Evolutionary conservation across 2,797 vertebrate genomes (phyloP).

Genomic region (Phyllotis vaccarum): DNA sequence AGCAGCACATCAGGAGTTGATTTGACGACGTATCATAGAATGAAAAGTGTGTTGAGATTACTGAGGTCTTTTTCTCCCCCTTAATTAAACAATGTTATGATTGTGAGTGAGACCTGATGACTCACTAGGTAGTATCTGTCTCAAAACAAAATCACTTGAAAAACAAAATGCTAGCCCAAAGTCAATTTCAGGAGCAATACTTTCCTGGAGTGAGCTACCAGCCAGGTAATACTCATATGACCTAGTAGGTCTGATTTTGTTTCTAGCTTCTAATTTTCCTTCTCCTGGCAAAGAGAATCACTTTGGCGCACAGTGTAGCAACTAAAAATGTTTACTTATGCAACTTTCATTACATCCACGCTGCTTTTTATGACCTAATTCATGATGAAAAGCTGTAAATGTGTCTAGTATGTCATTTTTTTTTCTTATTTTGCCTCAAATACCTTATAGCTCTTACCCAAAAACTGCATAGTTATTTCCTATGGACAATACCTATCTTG

Average conservation of each 20-base stretch:
- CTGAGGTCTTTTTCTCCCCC: background rate
- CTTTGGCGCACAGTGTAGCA: background rate
- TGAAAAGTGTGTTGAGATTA: background rate
- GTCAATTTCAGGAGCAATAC: background rate
- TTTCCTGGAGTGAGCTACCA: background rate
- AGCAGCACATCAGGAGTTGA: background rate
- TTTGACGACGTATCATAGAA: constrained; percentile 16
- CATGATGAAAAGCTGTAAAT: constrained; percentile 8
- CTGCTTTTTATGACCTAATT: background rate
- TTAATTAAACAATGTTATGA: background rate
- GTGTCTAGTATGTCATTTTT: background rate
- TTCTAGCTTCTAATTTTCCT: background rate
- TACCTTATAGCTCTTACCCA: background rate
- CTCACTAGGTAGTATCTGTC: background rate
- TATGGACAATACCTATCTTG: background rate
- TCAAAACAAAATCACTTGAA: constrained; percentile 9
- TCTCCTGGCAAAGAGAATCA: background rate
- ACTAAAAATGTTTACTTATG: background rate
- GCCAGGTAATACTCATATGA: background rate
- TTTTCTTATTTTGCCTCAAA: background rate
- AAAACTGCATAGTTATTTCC: background rate
- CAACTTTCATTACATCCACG: background rate
- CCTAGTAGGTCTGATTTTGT: background rate
- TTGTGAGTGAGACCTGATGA: constrained; percentile 7
- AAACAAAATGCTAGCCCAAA: background rate